These are phyloP conservation scores for Ara ararauna DNA, from an alignment of 2,797 vertebrate genomes.

Conservation along the genomic window DNA sequence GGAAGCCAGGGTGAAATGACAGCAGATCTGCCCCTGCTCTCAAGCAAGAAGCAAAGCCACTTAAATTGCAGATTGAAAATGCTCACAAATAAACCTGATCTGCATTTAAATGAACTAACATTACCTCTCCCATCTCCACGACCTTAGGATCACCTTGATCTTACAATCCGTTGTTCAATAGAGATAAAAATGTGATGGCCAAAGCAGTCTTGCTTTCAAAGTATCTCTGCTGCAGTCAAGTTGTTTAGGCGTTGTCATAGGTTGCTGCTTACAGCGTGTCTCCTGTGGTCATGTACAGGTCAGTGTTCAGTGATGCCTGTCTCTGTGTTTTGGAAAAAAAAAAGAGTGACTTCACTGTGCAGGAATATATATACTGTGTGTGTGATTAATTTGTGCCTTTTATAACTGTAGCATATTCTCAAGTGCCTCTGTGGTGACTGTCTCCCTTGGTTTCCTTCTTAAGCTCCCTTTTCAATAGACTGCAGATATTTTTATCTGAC, in stretches of 20 bases:
- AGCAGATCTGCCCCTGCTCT: not conserved
- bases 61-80: not conserved
- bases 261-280: constrained; percentile 12
- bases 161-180: not conserved
- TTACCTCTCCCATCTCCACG: not conserved
- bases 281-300: constrained; percentile 30
- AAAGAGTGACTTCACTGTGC: constrained; percentile 51
- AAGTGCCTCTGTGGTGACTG: constrained; percentile 89
- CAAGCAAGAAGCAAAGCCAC: not conserved
- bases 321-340: constrained; percentile 45
- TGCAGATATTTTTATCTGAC: constrained; percentile 71
- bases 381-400: constrained; percentile 77
- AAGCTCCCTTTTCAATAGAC: constrained; percentile 49
- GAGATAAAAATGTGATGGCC: not conserved
- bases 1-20: not conserved
- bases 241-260: not conserved
- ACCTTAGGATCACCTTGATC: not conserved
- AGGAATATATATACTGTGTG: constrained; percentile 68
- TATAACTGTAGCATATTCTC: constrained; percentile 78
- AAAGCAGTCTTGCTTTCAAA: constrained; percentile 28
- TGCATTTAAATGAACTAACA: not conserved
- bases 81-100: not conserved
- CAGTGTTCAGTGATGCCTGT: constrained; percentile 49
- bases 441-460: constrained; percentile 59
- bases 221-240: not conserved